Base-by-base conservation (phyloP, 2,888 invertebrate genomes). In the Ophonus ardosiacus region DNA sequence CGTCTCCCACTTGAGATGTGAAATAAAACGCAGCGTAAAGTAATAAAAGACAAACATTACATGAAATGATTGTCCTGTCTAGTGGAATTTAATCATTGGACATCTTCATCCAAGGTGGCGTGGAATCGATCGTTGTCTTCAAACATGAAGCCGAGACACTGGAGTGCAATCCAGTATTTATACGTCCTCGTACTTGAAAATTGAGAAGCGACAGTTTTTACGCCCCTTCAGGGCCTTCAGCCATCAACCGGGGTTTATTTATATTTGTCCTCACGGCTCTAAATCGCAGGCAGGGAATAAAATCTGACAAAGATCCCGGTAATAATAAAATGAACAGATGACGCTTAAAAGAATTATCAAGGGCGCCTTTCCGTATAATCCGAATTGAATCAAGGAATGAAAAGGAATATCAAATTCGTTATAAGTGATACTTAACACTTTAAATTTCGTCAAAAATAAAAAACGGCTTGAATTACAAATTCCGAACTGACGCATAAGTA, bases 321-420 rank as follows among this genome's bases (percentile, higher is more conserved):
- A 68, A 68, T 38, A 68, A 68, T 68, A 68, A 68, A 68, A 38
- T 38, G 68, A 68, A 68, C 68, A 68, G 68, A 68, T 38, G 31
- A 68, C 38, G 68, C 13, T 59, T 68, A 15, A 38, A 7, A n/a
- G 38, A 68, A 68, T n/a, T 68, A 38, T 68, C 68, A n/a, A 68
- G 68, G 38, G 68, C 38, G 15, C n/a, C 31, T 38, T 68, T 68
- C 13, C n/a, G n/a, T 68, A 68, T 38, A 15, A n/a, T 65, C 65
- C n/a, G 38, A 68, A 68, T 68, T 68, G 68, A 38, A 31, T 68
- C 38, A 31, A 6, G 38, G 38, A 68, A 31, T 65, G n/a, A 68
- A 8, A 68, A 15, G 38, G 38, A 68, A 68, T 68, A 38, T 68
- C 38, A 68, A 31, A 40, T 24, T 63, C n/a, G 24, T 0, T 21